Evolutionary conservation across 2,113 vertebrate genomes (phyloP), one percentile per base, ranked within the genome.

Genomic region (Empidonax alnorum): DNA sequence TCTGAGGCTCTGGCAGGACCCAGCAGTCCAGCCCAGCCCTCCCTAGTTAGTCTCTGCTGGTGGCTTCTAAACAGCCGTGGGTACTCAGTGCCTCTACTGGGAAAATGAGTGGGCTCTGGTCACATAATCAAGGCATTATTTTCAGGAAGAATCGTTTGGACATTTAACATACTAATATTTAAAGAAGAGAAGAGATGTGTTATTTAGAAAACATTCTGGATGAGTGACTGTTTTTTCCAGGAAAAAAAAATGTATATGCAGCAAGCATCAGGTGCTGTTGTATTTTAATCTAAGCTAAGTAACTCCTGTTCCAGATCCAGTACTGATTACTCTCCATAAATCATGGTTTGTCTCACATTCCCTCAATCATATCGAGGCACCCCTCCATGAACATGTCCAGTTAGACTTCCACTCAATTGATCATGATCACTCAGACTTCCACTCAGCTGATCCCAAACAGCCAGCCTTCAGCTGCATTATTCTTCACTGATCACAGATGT

Each of bases 201-300:
- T 65, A 23, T n/a, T 76, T 47, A 71, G 37, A 84, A 84, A 87
- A 62, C 37, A 33, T 53, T 55, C 52, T 41, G 16, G 61, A 52
- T 14, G 8, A 8, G 12, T 25, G 42, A 37, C 53, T 21, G 11
- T 13, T 3, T 39, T 74, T 78, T 31, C 35, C 10, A 33, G 53
- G 50, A 58, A 47, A 56, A 47, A 56, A 37, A 37, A 71, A 33
- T 11, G 5, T 24, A 16, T 87, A 37, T 94, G 63, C 90, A 84
- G 59, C 24, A 84, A 89, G 83, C 85, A 89, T 20, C 39, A 79
- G 81, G 67, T 80, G 90, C 89, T 91, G 78, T 16, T 94, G 44
- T 76, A 65, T 83, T 96, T 97, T 93, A 92, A 95, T 94, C 92
- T 73, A 35, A 92, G 74, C 77, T 42, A 66, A 92, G 93, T 31